A percentile compares a stretch with the other conserved stretches of the same genome.
Evolutionary conservation across 2,797 vertebrate species (phyloP).

Genomic region (Mus spretus): DNA sequence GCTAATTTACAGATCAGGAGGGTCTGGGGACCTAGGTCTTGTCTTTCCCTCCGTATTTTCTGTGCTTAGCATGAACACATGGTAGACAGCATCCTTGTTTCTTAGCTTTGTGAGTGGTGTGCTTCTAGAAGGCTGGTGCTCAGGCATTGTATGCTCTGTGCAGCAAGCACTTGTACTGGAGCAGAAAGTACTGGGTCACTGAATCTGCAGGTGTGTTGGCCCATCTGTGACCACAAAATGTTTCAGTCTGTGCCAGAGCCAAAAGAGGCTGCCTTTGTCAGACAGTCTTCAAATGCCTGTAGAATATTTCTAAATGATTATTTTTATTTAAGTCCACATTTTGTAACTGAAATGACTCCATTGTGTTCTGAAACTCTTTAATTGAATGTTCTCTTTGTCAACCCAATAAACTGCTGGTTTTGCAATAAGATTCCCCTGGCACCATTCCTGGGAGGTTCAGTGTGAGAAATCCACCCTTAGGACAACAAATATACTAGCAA

Average conservation of each 20-base stretch:
- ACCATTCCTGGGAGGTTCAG: conserved; percentile 72
- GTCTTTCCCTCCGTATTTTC: not conserved
- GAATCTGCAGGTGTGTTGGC: not conserved
- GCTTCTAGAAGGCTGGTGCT: not conserved
- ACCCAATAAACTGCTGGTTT: conserved; percentile 79
- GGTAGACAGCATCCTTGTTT: not conserved
- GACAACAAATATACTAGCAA: conserved; percentile 43
- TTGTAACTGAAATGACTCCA: conserved; percentile 76
- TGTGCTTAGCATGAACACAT: not conserved
- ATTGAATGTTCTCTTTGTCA: conserved; percentile 84
- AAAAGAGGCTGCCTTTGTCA: not conserved
- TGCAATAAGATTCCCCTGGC: conserved; percentile 82
- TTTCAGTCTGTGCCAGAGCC: not conserved
- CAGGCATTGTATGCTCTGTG: not conserved
- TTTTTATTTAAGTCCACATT: conserved; percentile 73
- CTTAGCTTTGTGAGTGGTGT: not conserved
- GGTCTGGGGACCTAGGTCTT: not conserved
- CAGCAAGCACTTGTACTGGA: not conserved
- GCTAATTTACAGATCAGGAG: not conserved
- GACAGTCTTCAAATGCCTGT: conserved; percentile 1
- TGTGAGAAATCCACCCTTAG: conserved; percentile 64
- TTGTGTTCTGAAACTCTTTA: conserved; percentile 80
- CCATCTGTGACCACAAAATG: not conserved
- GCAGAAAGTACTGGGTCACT: not conserved
- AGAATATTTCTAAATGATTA: conserved; percentile 67